phyloP scores from a whole-genome alignment of 2,888 invertebrate species.

The Zaprionus bogoriensis region DNA sequence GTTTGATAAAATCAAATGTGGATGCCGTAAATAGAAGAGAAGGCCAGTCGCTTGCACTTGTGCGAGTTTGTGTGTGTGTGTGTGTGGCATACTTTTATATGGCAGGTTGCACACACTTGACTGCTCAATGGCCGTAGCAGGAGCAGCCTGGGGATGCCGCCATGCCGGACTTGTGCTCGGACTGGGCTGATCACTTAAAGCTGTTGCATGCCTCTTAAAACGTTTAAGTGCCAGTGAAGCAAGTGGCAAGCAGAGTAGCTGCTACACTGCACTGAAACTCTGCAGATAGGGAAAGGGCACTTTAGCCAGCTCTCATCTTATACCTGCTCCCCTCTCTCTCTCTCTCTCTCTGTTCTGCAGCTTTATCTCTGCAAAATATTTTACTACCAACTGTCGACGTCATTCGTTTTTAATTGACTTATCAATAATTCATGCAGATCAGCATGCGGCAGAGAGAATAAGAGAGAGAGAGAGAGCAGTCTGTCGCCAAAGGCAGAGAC shows the following conservation, averaged over 20 bases:
- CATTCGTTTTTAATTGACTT: constrained; percentile 81
- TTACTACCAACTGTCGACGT: constrained; percentile 71
- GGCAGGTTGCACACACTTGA: constrained; percentile 70
- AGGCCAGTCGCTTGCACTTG: neutral
- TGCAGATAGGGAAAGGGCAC: no score
- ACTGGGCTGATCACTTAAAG: constrained; percentile 37
- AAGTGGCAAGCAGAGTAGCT: neutral
- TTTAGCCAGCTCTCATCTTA: neutral
- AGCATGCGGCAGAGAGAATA: constrained; percentile 18
- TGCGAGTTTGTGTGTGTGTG: neutral
- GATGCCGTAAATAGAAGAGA: constrained; percentile 28
- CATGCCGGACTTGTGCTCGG: constrained; percentile 1
- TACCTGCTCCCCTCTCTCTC: no score
- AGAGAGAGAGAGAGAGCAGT: neutral
- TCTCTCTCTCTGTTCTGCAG: neutral
- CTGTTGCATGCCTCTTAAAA: constrained; percentile 35
- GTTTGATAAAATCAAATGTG: constrained; percentile 56
- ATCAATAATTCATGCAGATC: constrained; percentile 77
- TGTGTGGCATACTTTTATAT: constrained; percentile 50
- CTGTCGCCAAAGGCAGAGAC: no score
- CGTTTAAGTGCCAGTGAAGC: constrained; percentile 40
- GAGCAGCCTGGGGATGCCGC: constrained; percentile 12
- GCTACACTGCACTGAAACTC: neutral
- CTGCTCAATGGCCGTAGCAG: constrained; percentile 62
- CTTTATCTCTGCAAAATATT: constrained; percentile 61